Conservation (phyloP, 2,888 invertebrate species). For the Pyrrhopygopsis socrates region DNA sequence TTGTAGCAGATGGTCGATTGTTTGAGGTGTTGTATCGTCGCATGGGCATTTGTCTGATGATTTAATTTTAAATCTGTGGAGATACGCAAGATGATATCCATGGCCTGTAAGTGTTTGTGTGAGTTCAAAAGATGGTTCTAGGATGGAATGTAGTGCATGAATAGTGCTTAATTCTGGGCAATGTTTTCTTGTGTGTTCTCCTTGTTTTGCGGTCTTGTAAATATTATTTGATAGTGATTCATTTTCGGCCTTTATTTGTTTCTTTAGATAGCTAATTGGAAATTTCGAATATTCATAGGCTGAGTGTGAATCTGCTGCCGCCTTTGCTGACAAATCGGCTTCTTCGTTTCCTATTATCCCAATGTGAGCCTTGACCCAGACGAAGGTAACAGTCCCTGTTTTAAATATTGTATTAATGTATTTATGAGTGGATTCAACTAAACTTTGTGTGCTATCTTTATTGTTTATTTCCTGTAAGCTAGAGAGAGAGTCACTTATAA, state of each 20-base stretch:
- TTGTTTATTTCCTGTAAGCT: slow-evolving; percentile 4
- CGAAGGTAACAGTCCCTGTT: neutral
- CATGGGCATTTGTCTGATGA: slow-evolving; percentile 29
- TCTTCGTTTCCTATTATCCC: slow-evolving; percentile 13
- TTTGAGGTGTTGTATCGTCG: neutral
- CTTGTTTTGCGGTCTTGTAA: neutral
- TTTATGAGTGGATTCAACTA: neutral
- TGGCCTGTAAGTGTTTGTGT: slow-evolving; percentile 24
- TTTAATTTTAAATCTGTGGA: slow-evolving; percentile 34
- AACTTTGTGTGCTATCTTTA: neutral
- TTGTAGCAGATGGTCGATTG: neutral
- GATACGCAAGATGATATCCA: slow-evolving; percentile 20
- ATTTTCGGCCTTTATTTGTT: neutral
- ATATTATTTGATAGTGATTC: neutral
- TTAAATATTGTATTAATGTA: too few relatives aligned
- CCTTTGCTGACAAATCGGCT: slow-evolving; percentile 18
- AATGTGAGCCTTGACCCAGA: neutral
- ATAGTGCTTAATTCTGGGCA: neutral
- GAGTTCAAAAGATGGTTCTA: neutral
- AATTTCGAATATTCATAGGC: neutral
- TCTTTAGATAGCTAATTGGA: slow-evolving; percentile 8
- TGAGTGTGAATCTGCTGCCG: slow-evolving; percentile 3
- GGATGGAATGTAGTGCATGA: neutral
- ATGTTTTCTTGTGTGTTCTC: neutral
- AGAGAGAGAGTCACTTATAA: slow-evolving; percentile 26